These are phyloP conservation scores for Reticulitermes lucifugus DNA, from an alignment of 2,888 invertebrate genomes.

Conservation along the genomic window DNA sequence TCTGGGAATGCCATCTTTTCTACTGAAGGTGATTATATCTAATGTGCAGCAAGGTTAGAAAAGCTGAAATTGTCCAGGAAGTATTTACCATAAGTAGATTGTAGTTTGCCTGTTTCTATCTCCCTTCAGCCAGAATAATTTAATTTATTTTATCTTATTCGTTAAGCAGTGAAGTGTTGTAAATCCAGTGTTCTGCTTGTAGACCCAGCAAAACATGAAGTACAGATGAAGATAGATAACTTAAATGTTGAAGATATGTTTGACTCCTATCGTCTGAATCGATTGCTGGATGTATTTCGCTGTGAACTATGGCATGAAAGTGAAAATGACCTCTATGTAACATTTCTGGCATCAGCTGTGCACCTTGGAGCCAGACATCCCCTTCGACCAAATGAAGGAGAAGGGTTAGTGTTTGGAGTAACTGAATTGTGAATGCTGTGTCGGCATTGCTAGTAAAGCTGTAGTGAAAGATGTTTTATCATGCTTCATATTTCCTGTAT, in stretches of 20 bases:
- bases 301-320: constrained; percentile 84
- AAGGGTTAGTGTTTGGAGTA: constrained; percentile 73
- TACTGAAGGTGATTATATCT: too few relatives aligned
- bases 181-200: constrained; percentile 52
- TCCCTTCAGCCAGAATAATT: too few relatives aligned
- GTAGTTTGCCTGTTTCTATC: too few relatives aligned
- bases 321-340: constrained; percentile 79
- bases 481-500: too few relatives aligned
- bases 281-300: constrained; percentile 80
- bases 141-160: too few relatives aligned
- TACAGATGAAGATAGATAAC: constrained; percentile 90
- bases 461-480: background rate
- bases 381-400: constrained; percentile 83
- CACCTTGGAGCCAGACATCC: constrained; percentile 87
- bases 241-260: constrained; percentile 90
- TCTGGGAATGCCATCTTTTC: too few relatives aligned
- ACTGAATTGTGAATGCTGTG: too few relatives aligned
- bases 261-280: constrained; percentile 77
- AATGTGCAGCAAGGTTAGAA: too few relatives aligned
- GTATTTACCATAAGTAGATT: too few relatives aligned
- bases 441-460: too few relatives aligned
- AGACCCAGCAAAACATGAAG: constrained; percentile 78
- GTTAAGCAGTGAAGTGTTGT: too few relatives aligned
- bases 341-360: constrained; percentile 87
- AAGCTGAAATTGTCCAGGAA: too few relatives aligned